These are phyloP conservation scores for Acrobasis suavella DNA, from an alignment of 2,888 invertebrate genomes.

Conservation along the genomic window DNA sequence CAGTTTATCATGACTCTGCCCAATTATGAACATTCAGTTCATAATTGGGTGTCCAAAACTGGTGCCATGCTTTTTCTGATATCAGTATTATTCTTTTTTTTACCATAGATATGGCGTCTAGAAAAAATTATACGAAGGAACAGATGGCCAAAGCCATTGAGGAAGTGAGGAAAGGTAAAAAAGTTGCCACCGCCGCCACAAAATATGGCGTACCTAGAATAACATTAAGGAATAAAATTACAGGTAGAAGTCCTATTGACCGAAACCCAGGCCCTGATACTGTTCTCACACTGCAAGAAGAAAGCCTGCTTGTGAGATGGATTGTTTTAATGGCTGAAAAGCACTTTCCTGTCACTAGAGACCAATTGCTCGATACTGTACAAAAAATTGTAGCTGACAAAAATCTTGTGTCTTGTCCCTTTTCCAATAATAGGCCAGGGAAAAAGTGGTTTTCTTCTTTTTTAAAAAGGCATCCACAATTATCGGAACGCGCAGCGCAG, in stretches of 20 bases:
- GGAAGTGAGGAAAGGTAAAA: slow-evolving; percentile 25
- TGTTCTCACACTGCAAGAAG: slow-evolving; percentile 22
- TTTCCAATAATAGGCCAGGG: background rate
- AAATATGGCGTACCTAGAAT: slow-evolving; percentile 29
- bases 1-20: too few relatives aligned
- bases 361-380: slow-evolving; percentile 25
- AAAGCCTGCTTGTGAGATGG: slow-evolving; percentile 24
- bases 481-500: background rate
- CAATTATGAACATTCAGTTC: too few relatives aligned
- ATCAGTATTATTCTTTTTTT: too few relatives aligned
- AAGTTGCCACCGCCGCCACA: slow-evolving; percentile 27
- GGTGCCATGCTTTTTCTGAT: too few relatives aligned
- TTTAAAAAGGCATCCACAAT: background rate
- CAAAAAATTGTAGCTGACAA: background rate
- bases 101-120: slow-evolving; percentile 11
- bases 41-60: too few relatives aligned
- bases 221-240: slow-evolving; percentile 28
- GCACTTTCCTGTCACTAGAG: slow-evolving; percentile 25
- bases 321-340: slow-evolving; percentile 23
- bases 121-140: background rate
- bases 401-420: background rate
- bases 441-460: background rate
- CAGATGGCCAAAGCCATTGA: slow-evolving; percentile 6
- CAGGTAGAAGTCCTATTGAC: slow-evolving; percentile 27
- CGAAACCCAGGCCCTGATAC: slow-evolving; percentile 26